These are phyloP conservation scores for Tringa solitaria DNA, from an alignment of 2,113 vertebrate genomes.

Conservation along the genomic window DNA sequence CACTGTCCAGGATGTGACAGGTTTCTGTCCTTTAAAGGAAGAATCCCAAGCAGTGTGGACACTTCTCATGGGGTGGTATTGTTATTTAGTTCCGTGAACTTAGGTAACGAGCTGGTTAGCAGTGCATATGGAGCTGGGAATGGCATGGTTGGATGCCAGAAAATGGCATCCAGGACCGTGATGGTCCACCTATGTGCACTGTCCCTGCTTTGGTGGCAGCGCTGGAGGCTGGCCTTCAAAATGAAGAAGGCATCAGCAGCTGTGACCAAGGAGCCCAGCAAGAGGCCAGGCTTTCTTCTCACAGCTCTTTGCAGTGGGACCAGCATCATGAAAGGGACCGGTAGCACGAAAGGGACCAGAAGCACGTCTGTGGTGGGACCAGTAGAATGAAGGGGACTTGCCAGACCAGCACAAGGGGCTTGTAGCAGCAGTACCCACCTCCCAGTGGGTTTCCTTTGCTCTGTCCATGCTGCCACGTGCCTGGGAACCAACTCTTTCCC, in stretches of 20 bases:
- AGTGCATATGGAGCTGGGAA: not conserved
- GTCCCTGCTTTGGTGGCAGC: not conserved
- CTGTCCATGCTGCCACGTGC: not conserved
- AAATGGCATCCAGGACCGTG: too few relatives aligned
- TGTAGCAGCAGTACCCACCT: not conserved
- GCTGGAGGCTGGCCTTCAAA: not conserved
- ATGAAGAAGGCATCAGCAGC: not conserved
- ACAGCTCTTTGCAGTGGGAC: not conserved
- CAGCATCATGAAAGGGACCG: not conserved
- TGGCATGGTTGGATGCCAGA: accelerated
- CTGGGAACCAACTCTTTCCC: not conserved
- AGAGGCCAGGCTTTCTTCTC: not conserved
- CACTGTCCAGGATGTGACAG: not conserved
- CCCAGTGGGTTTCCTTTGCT: not conserved
- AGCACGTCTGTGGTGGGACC: not conserved
- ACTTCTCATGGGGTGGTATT: not conserved
- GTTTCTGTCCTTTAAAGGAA: not conserved
- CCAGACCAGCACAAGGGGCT: not conserved
- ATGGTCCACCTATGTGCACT: accelerated
- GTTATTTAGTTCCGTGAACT: not conserved
- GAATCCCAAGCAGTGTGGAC: not conserved
- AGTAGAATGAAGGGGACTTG: not conserved
- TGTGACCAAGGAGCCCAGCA: not conserved
- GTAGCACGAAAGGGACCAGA: not conserved
- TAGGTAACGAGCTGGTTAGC: not conserved